Conservation (phyloP, 1,140 invertebrate species). For the Limonius californicus region DNA sequence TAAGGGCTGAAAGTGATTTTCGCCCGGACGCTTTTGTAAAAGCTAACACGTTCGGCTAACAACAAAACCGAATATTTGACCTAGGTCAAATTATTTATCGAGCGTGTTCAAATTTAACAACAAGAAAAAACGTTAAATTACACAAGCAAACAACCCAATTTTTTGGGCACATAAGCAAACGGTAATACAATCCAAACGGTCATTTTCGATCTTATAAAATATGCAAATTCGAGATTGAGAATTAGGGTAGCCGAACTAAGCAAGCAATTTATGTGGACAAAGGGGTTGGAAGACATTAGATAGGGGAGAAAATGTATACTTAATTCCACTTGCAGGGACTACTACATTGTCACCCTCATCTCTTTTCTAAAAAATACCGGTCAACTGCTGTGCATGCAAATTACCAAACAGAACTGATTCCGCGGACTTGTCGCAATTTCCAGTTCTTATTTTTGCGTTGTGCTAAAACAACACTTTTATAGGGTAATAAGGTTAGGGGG, state of each 20-base stretch:
- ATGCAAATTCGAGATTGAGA: conserved; percentile 38
- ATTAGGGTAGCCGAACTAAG: conserved; percentile 35
- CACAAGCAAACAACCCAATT: too few relatives aligned
- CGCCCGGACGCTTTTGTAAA: conserved; percentile 5
- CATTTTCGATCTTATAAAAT: conserved; percentile 33
- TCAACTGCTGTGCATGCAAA: conserved; percentile 18
- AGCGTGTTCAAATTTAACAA: too few relatives aligned
- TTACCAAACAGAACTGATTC: not conserved
- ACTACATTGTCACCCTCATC: conserved; percentile 29
- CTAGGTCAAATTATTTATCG: not conserved
- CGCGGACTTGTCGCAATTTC: not conserved
- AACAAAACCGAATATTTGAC: not conserved
- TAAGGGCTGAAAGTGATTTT: conserved; percentile 37
- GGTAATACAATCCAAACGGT: conserved; percentile 25
- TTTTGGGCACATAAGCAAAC: not conserved
- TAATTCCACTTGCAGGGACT: conserved; percentile 31
- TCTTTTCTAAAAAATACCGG: conserved; percentile 27
- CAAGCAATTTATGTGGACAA: conserved; percentile 38
- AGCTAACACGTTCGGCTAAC: not conserved
- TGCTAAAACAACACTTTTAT: too few relatives aligned
- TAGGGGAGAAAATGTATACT: conserved; percentile 40
- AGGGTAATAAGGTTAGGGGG: not conserved
- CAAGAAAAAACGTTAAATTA: too few relatives aligned
- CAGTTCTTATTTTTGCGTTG: too few relatives aligned
- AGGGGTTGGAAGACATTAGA: conserved; percentile 37